phyloP scores from a whole-genome alignment of 2,797 vertebrate species.

The Furcifer pardalis region DNA sequence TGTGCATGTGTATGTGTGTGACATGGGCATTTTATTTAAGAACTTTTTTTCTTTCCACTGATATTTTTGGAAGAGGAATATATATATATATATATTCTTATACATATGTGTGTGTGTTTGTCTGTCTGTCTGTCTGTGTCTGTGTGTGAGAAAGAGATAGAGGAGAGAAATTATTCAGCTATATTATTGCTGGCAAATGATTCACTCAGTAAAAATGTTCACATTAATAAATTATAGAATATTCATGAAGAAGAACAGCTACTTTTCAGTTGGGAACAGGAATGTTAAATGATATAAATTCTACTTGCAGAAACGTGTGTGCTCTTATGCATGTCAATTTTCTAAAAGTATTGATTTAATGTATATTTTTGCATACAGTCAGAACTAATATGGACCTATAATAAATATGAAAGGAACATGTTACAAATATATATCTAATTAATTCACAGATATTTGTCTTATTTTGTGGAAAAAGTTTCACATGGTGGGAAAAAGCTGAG shows the following conservation, averaged over 20 bases:
- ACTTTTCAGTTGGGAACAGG: not conserved
- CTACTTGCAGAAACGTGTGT: not conserved
- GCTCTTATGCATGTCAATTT: not conserved
- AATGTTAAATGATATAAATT: slow-evolving; percentile 1
- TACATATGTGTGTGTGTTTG: no score
- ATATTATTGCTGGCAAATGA: not conserved
- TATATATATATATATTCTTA: no score
- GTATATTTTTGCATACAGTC: slow-evolving; percentile 14
- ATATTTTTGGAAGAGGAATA: not conserved
- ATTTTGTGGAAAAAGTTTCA: not conserved
- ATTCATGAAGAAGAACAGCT: not conserved
- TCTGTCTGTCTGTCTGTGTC: no score
- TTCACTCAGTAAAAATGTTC: slow-evolving; percentile 4
- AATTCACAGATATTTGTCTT: not conserved
- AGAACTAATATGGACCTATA: not conserved
- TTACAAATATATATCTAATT: not conserved
- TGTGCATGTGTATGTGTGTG: no score
- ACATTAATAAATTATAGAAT: slow-evolving; percentile 25
- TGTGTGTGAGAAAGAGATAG: not conserved
- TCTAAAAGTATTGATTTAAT: slow-evolving; percentile 27
- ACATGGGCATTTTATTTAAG: not conserved
- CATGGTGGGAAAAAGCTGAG: not conserved
- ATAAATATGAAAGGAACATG: not conserved
- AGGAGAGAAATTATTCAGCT: not conserved
- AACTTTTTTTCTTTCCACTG: not conserved